Evolutionary conservation across 2,113 vertebrate genomes (phyloP), one percentile per base, ranked within the genome.

Genomic region (Cyprinodon tularosa): DNA sequence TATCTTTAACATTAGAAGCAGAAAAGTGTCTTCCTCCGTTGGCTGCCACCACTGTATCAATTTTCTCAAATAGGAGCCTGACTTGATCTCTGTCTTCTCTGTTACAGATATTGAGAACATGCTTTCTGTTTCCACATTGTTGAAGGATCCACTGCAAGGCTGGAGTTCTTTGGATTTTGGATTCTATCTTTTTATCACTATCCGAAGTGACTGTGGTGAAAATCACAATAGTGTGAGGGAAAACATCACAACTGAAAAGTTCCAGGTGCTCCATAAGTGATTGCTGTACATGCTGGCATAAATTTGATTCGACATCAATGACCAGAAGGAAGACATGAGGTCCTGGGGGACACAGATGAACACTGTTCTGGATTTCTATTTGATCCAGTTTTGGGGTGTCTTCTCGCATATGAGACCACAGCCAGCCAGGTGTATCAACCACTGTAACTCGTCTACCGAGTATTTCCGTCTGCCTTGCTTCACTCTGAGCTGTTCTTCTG

Each of bases 11-110:
- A 11, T 36, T 0, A 0, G 59, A 62, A 37, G 37, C 47, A 29
- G 15, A 22, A 50, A 42, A 78, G 20, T 36, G 4, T 5, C 0
- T 20, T 0, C 22, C n/a, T 36, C 0, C 15, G 0, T 72, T 72
- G 0, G 7, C 0, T 50, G 68, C 11, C 1, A 78, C 4, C 57
- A 78, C 20, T 39, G 0, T 8, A 0, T 78, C 64, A 0, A 78
- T 72, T 67, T 78, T 78, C 53, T 67, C 45, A 37, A 78, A 78
- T 20, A 78, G 76, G 0, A 7, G 3, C 39, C 40, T 1, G 0
- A 78, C 64, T 64, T 71, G 76, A 29, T 17, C 8, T 0, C 50
- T 29, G 2, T 77, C 62, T 29, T 65, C 47, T 5, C 20, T 53
- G 37, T 72, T 37, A 11, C 44, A 62, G 57, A 72, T 0, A 29